These are phyloP conservation scores for Eptesicus fuscus DNA, from an alignment of 2,113 vertebrate species.

Conservation along the genomic window DNA sequence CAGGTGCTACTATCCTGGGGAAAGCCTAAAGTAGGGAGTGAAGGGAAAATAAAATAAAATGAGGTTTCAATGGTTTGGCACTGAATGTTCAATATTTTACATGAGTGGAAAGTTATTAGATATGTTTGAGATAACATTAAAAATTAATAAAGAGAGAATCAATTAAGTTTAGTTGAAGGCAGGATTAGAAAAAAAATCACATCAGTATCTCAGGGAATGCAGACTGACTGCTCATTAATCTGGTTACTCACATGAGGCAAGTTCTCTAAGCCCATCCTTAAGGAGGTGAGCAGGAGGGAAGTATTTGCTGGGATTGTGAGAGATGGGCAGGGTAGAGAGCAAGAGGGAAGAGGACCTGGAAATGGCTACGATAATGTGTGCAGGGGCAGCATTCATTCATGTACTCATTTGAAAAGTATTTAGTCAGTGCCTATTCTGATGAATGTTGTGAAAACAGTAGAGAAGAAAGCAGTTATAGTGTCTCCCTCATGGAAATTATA, in stretches of 20 bases:
- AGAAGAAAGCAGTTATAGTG: neutral
- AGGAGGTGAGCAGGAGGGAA: neutral
- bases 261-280: neutral
- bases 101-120: neutral
- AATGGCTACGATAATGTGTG: rapidly evolving
- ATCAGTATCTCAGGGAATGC: neutral
- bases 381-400: neutral
- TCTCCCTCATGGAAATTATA: neutral
- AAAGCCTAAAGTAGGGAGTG: neutral
- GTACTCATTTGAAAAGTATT: neutral
- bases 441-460: neutral
- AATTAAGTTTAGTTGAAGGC: neutral
- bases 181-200: neutral
- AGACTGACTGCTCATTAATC: neutral
- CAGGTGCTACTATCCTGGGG: neutral
- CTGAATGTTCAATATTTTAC: slow-evolving; percentile 1
- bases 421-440: neutral
- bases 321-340: neutral
- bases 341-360: neutral
- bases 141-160: neutral
- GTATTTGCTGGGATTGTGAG: neutral
- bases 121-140: neutral
- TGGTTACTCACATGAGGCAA: neutral
- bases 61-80: neutral
- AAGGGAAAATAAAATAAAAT: neutral